Percentiles rank a stretch among this genome's conserved stretches.
Conservation (phyloP, 2,113 vertebrate species). For the Scomber scombrus region DNA sequence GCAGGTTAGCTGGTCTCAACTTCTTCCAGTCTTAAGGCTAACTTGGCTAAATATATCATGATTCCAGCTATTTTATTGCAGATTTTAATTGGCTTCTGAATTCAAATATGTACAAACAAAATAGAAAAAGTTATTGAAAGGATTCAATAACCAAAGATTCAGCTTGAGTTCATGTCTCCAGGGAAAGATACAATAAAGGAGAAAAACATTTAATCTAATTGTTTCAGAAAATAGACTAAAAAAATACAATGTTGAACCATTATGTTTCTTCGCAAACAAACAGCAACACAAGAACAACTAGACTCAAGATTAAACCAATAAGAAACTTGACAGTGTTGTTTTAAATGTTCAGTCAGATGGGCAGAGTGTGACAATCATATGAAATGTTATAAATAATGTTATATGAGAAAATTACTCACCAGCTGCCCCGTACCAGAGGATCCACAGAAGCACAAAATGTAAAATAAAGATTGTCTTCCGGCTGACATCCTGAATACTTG, state of each 20-base stretch:
- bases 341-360: neutral
- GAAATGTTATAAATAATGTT: neutral
- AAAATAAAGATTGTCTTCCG: conserved; percentile 19
- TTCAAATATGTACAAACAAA: no score
- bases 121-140: no score
- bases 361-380: neutral
- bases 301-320: conserved; percentile 19
- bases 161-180: neutral
- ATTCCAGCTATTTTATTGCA: no score
- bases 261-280: neutral
- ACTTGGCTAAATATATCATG: no score
- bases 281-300: neutral
- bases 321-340: neutral
- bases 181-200: neutral
- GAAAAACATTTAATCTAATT: no score
- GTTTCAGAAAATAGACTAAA: neutral
- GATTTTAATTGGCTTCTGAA: no score
- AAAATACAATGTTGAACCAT: neutral
- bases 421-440: neutral
- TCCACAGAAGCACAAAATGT: neutral
- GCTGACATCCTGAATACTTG: neutral
- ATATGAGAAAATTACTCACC: conserved; percentile 63
- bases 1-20: no score
- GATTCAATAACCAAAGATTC: neutral
- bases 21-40: no score